These are phyloP conservation scores for Cactoblastis cactorum DNA, from an alignment of 2,888 invertebrate species.

Conservation along the genomic window DNA sequence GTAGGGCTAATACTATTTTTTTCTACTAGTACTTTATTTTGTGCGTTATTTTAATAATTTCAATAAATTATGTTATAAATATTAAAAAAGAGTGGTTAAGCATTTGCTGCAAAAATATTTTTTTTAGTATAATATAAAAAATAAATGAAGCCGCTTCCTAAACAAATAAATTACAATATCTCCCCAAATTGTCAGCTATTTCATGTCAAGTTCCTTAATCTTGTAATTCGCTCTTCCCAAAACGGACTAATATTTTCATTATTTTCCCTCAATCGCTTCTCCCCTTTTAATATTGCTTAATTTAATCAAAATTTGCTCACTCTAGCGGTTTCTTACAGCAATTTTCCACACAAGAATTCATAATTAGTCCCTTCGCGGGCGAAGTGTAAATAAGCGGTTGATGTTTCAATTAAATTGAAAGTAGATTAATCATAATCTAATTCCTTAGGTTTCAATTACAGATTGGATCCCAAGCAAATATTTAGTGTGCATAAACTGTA, in stretches of 20 bases:
- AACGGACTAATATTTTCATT: constrained; percentile 70
- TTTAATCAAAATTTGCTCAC: constrained; percentile 70
- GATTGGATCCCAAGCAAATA: neutral
- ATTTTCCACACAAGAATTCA: constrained; percentile 58
- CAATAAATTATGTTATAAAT: no score
- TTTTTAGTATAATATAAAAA: no score
- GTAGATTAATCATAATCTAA: constrained; percentile 3
- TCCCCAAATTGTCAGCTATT: neutral
- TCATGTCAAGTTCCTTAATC: constrained; percentile 30
- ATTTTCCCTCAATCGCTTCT: constrained; percentile 55
- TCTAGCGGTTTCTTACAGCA: constrained; percentile 49
- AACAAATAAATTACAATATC: neutral
- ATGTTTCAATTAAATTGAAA: constrained; percentile 23
- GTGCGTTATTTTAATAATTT: no score
- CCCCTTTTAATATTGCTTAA: constrained; percentile 70
- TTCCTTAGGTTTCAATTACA: neutral
- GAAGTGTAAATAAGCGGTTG: constrained; percentile 33
- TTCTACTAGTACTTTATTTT: no score
- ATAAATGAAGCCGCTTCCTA: no score
- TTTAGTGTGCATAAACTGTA: neutral
- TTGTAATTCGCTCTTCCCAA: constrained; percentile 37
- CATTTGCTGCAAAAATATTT: no score
- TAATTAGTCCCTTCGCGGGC: constrained; percentile 43
- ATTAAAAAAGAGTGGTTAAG: no score
- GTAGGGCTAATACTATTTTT: no score